Evolutionary conservation across 2,888 invertebrate genomes (phyloP), one percentile per base, ranked within the genome.

Genomic region (Leptopilina myrica): DNA sequence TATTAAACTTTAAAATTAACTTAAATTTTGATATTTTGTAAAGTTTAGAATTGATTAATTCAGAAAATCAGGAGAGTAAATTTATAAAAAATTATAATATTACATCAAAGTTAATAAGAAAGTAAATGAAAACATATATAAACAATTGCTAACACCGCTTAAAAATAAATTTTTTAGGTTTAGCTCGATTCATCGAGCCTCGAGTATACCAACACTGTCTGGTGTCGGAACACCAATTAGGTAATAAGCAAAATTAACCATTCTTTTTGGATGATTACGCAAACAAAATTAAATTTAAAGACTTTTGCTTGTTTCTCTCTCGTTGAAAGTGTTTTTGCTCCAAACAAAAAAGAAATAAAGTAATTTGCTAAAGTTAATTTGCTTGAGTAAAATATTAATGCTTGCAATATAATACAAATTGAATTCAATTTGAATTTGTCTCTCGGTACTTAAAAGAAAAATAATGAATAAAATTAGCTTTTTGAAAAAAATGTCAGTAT

Each of bases 181-280:
- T 90, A 92, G 95, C 92, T 95, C 95, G 93, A 96, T 97, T 94
- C 95, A 96, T 94, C 95, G 97, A 94, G 96, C 97, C 90, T 97
- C 96, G 93, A 97, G 97, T 94, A 97, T 97, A 94, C 97, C 97
- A 92, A 96, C 96, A 93, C 94, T 97, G 93, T 94, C 95, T 90
- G 94, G 95, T 92, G 93, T 94, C 92, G 94, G 95, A 92, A 93
- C 94, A 91, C 92, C 94, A 92, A 94, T 94, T 94, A 95, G 95
- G 95, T 96, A 96, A 94, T 49, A 49, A 92, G 89, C 88, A 87
- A 85, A 86, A 87, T 88, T 89, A 88, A 89, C 88, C 79, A 87
- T 88, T 86, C 79, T 62, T 56, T 49, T 2, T 33, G 56, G 56
- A 33, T 26, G 53, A 53, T 53, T 20, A 26, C 49, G 49, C 69